Evolutionary conservation across 2,113 vertebrate genomes (phyloP).

Genomic region (Python bivittatus): DNA sequence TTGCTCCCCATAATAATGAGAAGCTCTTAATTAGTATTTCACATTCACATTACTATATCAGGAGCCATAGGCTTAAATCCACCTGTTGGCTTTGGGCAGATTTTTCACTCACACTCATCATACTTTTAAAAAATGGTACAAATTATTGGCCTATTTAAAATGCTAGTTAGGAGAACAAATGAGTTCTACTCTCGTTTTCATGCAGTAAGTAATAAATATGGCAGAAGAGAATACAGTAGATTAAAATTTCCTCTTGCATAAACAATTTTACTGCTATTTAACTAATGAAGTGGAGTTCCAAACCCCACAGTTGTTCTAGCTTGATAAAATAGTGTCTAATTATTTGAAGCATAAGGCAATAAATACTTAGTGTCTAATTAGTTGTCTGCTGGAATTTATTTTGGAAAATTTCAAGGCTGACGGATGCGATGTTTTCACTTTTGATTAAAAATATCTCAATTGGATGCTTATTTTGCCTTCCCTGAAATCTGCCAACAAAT

Average conservation of each 20-base stretch:
- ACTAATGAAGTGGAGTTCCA: background rate
- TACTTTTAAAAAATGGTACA: background rate
- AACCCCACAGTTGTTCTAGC: constrained; percentile 13
- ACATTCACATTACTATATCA: background rate
- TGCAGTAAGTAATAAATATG: background rate
- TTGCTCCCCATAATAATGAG: background rate
- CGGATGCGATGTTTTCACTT: background rate
- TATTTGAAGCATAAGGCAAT: constrained; percentile 8
- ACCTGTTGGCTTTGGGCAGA: background rate
- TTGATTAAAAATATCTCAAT: constrained; percentile 37
- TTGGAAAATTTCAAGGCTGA: background rate
- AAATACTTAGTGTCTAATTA: constrained; percentile 20
- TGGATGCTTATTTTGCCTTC: background rate
- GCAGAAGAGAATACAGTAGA: background rate
- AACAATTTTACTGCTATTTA: background rate
- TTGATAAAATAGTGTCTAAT: constrained; percentile 27
- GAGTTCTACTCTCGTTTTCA: background rate
- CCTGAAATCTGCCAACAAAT: background rate
- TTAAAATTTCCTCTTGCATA: background rate
- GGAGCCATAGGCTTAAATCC: background rate
- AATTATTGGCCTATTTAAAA: background rate
- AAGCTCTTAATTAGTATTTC: background rate
- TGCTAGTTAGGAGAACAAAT: background rate
- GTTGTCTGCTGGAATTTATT: constrained; percentile 1
- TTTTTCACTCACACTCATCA: background rate